Conservation (phyloP, 1,140 invertebrate genomes). For the Heliconius congener region DNA sequence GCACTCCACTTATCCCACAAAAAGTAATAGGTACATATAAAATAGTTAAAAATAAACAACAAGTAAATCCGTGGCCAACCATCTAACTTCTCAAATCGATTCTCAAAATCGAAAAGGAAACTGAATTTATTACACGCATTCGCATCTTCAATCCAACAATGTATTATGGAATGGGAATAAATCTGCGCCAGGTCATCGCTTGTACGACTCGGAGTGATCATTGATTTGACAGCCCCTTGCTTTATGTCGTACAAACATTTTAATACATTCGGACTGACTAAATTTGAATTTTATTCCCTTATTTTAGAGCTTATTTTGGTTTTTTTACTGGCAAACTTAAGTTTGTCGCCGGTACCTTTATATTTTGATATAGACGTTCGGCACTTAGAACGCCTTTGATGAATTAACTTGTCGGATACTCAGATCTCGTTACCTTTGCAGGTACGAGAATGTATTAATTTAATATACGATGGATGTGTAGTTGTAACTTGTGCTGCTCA, state of each 20-base stretch:
- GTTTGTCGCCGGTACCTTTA: conserved; percentile 42
- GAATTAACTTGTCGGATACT: conserved; percentile 44
- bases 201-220: conserved; percentile 40
- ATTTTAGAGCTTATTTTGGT: background rate
- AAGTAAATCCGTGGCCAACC: background rate
- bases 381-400: conserved; percentile 46
- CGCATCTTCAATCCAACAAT: conserved; percentile 16
- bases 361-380: conserved; percentile 36
- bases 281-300: background rate
- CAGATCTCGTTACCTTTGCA: conserved; percentile 38
- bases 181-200: conserved; percentile 38
- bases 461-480: conserved; percentile 35
- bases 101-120: conserved; percentile 14
- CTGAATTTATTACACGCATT: conserved; percentile 15
- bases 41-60: background rate
- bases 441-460: conserved; percentile 37
- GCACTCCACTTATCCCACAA: background rate
- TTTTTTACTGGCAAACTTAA: background rate
- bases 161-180: conserved; percentile 28
- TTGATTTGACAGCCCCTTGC: conserved; percentile 46
- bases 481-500: conserved; percentile 3
- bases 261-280: background rate
- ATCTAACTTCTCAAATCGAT: background rate
- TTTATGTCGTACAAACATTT: conserved; percentile 24
- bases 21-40: background rate